Evolutionary conservation across 2,797 vertebrate genomes (phyloP), one percentile per base, ranked within the genome.

Genomic region (Jordanella pulchra): DNA sequence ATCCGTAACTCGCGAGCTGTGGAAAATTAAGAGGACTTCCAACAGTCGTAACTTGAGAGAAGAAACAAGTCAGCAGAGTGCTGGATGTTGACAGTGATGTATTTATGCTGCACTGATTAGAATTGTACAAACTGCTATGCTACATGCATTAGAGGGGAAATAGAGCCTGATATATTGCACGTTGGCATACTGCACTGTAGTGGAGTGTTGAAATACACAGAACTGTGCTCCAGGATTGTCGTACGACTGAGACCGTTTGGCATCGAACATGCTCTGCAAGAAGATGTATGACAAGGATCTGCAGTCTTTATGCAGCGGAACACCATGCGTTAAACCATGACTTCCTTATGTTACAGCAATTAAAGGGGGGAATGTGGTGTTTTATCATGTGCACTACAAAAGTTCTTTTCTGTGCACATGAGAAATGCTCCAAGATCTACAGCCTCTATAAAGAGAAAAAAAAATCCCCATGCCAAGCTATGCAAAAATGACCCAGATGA

Each of bases 1-100:
- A 83, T 91, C 89, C 82, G 91, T 91, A 89, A 90, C 91, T 91
- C 82, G 92, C 71, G 51, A 67, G 76, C 75, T 60, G 69, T 47
- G 77, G 76, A 89, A 89, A 89, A 90, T 89, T 87, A 87, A 85
- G 78, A 82, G 55, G 82, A 82, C 86, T 85, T 89, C 87, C 73
- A 86, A 74, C 14, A 63, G 84, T 85, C 77, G 87, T 86, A 89
- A 91, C 86, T 75, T 78, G 85, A 91, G 88, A 82, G 68, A 80
- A 73, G 81, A 78, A 80, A 85, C 73, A 48, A 87, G 85, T 83
- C 48, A 51, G 65, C 1, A 17, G 71, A 66, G 79, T 65, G 80
- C 81, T 71, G 78, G 69, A n/a, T 60, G 73, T 58, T 72, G 87
- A 86, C 91, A 87, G 79, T 87, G 89, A 92, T 91, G 75, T 83